These are phyloP conservation scores for Sebastes paucispinis DNA, from an alignment of 2,797 vertebrate species.

Conservation along the genomic window DNA sequence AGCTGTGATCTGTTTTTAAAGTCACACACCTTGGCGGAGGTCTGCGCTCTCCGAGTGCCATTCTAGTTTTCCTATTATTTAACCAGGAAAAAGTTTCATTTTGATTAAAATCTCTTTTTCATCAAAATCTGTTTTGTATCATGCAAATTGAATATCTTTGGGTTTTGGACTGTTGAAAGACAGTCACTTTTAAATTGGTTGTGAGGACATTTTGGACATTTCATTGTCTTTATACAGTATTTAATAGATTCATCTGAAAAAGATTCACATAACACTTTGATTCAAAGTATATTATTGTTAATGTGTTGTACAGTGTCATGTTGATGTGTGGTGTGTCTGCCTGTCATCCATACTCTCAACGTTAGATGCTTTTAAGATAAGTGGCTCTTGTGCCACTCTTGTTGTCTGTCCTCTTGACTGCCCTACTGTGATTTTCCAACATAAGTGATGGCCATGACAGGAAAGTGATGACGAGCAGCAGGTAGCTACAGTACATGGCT, in stretches of 20 bases:
- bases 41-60: too few relatives aligned
- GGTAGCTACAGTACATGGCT: conserved; percentile 21
- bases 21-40: too few relatives aligned
- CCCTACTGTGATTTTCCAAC: background rate
- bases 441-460: background rate
- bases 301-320: background rate
- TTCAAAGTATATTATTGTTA: background rate
- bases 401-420: background rate
- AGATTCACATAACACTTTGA: background rate
- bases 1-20: too few relatives aligned
- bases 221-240: background rate
- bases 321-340: background rate
- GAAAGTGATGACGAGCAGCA: conserved; percentile 25
- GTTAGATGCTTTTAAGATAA: background rate
- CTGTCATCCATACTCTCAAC: too few relatives aligned
- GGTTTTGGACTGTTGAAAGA: background rate
- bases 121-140: background rate
- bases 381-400: background rate
- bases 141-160: background rate
- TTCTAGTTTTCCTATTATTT: background rate
- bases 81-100: background rate
- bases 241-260: background rate
- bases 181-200: background rate
- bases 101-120: background rate
- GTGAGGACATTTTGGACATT: background rate